Conservation (phyloP, 2,113 vertebrate genomes). For the Oreochromis tanganicae region DNA sequence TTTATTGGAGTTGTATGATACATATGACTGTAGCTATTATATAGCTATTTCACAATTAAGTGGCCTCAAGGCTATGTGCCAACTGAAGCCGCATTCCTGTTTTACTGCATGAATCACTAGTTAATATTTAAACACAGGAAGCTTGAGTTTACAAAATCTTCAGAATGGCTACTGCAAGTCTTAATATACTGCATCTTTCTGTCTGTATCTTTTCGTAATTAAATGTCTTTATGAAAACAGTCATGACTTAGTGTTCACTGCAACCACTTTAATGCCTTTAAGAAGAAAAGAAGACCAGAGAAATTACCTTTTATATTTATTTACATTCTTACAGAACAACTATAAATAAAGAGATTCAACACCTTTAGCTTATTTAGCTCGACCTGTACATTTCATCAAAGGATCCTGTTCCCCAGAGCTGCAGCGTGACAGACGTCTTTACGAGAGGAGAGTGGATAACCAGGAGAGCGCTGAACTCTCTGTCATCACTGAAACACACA, state of each 20-base stretch:
- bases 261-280: neutral
- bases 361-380: neutral
- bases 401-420: slow-evolving; percentile 76
- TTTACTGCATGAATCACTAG: neutral
- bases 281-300: neutral
- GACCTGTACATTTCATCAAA: slow-evolving; percentile 31
- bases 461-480: slow-evolving; percentile 64
- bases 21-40: neutral
- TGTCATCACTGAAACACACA: slow-evolving; percentile 64
- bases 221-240: neutral
- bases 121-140: neutral
- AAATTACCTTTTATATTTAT: neutral
- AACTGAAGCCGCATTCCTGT: neutral
- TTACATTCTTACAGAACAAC: neutral
- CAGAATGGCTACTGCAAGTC: neutral
- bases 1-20: neutral
- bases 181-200: neutral
- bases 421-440: slow-evolving; percentile 70
- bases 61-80: neutral
- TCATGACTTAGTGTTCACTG: neutral
- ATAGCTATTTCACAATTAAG: neutral
- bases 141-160: neutral
- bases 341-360: neutral
- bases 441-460: slow-evolving; percentile 76
- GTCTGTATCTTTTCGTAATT: neutral